These are phyloP conservation scores for Clostera curtula DNA, from an alignment of 2,888 invertebrate species.

Conservation along the genomic window DNA sequence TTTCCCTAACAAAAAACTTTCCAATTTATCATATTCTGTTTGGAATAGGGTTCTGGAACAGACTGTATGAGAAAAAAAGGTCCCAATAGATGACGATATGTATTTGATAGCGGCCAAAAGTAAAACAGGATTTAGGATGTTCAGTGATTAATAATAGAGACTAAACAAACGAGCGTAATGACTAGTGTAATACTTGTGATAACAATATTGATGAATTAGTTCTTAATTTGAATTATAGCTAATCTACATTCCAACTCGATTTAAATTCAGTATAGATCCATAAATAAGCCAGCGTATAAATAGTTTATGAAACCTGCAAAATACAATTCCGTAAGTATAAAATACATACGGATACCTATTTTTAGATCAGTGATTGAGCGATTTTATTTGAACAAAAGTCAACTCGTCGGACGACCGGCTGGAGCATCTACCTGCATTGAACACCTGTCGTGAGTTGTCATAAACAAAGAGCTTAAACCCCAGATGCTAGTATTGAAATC, in stretches of 20 bases:
- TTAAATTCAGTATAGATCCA: no score
- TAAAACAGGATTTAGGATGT: no score
- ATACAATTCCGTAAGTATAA: slow-evolving; percentile 1
- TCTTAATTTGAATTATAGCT: no score
- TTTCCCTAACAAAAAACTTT: slow-evolving; percentile 37
- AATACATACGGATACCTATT: slow-evolving; percentile 13
- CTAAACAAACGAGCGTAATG: no score
- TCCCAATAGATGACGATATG: no score
- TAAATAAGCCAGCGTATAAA: no score
- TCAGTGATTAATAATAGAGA: no score
- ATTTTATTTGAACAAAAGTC: slow-evolving; percentile 38
- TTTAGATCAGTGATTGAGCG: slow-evolving; percentile 23
- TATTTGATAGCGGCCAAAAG: no score
- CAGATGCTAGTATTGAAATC: slow-evolving; percentile 6
- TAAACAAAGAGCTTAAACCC: slow-evolving; percentile 29
- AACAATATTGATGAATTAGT: no score
- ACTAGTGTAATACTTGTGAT: no score
- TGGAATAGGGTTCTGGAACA: slow-evolving; percentile 31
- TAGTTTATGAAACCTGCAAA: no score
- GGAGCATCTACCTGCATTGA: slow-evolving; percentile 56
- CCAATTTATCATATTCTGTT: slow-evolving; percentile 48
- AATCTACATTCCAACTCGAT: no score
- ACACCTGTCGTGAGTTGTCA: slow-evolving; percentile 55
- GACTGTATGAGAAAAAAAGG: slow-evolving; percentile 33
- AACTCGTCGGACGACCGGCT: slow-evolving; percentile 27